These are phyloP conservation scores for Anas acuta DNA, from an alignment of 2,797 vertebrate species.

Conservation along the genomic window DNA sequence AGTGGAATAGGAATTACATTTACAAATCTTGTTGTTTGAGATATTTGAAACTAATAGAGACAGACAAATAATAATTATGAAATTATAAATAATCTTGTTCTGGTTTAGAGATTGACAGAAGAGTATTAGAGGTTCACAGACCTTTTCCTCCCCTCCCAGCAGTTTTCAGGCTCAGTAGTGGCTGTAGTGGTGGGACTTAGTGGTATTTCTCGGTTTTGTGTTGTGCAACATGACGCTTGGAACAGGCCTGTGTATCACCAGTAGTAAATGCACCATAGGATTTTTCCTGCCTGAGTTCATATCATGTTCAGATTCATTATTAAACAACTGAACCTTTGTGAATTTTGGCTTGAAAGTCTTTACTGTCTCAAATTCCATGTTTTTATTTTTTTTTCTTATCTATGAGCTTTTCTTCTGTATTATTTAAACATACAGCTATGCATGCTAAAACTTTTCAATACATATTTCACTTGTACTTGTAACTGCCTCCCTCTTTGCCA, in stretches of 20 bases:
- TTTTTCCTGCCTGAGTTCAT: neutral
- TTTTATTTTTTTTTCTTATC: neutral
- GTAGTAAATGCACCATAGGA: neutral
- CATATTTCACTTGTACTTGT: neutral
- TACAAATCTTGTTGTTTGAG: neutral
- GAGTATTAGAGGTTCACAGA: neutral
- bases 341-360: neutral
- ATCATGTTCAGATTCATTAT: neutral
- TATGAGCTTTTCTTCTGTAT: neutral
- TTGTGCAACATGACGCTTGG: neutral
- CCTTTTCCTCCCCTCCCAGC: neutral
- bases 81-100: neutral
- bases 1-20: neutral
- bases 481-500: neutral
- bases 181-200: neutral
- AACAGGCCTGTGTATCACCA: neutral
- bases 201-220: neutral
- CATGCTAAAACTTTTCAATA: neutral
- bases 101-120: neutral
- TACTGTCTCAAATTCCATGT: neutral
- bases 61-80: conserved; percentile 14
- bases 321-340: neutral
- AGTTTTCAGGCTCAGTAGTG: neutral
- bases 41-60: neutral
- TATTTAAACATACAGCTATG: neutral